Percentiles rank a stretch among this genome's conserved stretches.
Evolutionary conservation across 1,140 invertebrate species (phyloP).

Genomic region (Solenopsis invicta): DNA sequence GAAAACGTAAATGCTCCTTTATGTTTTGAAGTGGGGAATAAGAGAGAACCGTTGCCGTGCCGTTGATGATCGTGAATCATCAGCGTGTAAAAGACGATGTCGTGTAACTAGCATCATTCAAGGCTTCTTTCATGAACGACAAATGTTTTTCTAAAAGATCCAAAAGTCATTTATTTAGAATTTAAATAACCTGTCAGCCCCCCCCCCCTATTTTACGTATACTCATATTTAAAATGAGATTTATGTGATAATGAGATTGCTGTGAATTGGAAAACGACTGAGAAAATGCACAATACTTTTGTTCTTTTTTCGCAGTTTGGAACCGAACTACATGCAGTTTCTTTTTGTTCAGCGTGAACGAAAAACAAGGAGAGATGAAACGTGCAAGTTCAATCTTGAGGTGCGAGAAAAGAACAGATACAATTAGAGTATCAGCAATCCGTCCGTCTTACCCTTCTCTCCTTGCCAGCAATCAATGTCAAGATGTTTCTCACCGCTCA

Average conservation of each 20-base stretch:
- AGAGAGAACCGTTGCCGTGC: background rate
- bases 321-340: too few relatives aligned
- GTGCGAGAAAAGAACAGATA: too few relatives aligned
- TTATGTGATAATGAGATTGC: background rate
- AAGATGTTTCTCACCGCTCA: background rate
- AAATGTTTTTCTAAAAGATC: background rate
- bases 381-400: too few relatives aligned
- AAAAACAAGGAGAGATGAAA: too few relatives aligned
- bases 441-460: slow-evolving; percentile 2
- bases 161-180: background rate
- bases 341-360: too few relatives aligned
- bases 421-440: background rate
- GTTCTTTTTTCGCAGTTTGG: too few relatives aligned
- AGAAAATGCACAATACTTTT: too few relatives aligned
- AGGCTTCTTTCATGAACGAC: background rate
- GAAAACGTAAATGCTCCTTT: slow-evolving; percentile 17
- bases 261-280: background rate
- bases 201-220: too few relatives aligned
- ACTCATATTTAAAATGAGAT: background rate
- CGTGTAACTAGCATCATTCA: background rate
- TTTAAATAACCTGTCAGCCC: too few relatives aligned
- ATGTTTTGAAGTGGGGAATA: background rate
- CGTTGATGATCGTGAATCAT: background rate
- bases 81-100: background rate
- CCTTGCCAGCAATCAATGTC: background rate